phyloP scores from a whole-genome alignment of 2,113 vertebrate species.

The Anarhynchus alexandrinus region DNA sequence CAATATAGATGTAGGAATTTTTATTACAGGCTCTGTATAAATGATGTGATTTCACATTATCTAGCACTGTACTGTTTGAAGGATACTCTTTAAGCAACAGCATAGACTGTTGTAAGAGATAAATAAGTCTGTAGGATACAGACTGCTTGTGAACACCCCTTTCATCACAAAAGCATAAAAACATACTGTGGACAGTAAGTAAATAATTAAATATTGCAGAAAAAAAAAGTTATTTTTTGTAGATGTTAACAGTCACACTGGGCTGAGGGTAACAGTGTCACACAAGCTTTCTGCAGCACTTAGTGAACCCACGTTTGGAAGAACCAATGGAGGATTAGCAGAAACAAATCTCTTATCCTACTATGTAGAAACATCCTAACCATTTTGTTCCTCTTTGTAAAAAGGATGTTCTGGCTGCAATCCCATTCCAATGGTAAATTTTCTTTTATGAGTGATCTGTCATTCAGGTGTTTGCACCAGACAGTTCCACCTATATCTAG shows the following conservation, averaged over 20 bases:
- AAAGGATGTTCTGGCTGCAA: background rate
- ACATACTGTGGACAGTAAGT: background rate
- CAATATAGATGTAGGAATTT: background rate
- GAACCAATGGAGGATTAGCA: background rate
- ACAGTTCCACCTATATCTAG: background rate
- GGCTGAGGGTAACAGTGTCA: fast-evolving
- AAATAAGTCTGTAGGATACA: background rate
- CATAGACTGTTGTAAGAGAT: background rate
- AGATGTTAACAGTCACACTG: background rate
- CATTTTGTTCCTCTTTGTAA: background rate
- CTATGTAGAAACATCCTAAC: background rate
- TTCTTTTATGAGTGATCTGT: background rate
- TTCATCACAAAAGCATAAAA: background rate
- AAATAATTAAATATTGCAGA: background rate
- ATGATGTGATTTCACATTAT: background rate
- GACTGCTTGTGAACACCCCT: background rate
- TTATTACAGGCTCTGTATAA: background rate
- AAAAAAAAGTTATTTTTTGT: background rate
- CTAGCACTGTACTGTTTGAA: background rate
- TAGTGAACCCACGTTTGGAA: background rate
- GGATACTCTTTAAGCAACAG: background rate
- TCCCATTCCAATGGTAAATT: background rate
- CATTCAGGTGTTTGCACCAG: background rate
- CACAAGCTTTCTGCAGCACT: background rate
- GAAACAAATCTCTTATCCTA: background rate